Base-by-base conservation (phyloP, 1,140 invertebrate genomes). In the Liolophura sinensis region DNA sequence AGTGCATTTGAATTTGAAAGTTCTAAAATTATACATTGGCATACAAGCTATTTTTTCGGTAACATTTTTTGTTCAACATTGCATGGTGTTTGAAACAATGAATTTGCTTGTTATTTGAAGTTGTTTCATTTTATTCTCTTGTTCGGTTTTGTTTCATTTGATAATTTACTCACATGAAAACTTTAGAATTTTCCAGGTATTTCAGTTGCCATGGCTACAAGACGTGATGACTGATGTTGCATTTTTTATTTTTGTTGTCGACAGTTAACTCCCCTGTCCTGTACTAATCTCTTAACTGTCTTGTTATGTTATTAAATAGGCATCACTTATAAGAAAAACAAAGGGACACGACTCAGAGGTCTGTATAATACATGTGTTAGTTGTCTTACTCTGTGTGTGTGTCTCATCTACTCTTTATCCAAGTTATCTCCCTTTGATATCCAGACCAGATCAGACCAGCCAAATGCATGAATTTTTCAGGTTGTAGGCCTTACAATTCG, bases 341-440 rank as follows among this genome's bases (percentile, higher is more conserved):
- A 54, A 54, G n/a, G 24, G 18, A 20, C 24, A 24, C 51, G 24
- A 1, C 3, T 54, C 24, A 20, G n/a, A n/a, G 24, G 51, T 20
- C 51, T 54, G 18, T 54, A 20, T n/a, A 1, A 54, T 20, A 20
- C 1, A 20, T 54, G 24, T 54, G 7, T 20, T 54, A 24, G 18
- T 54, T 54, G 18, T 20, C 51, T 54, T 54, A 54, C 12, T 54
- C 24, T 54, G 51, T 54, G 51, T 54, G 51, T 54, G n/a, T 54
- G 3, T 54, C 31, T 5, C 9, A 40, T 40, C 31, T 40, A 40
- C 31, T 40, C 3, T 40, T 40, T 40, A 40, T 40, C 31, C 31
- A 40, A n/a, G 31, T 40, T 40, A 40, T 40, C 31, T 40, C 31
- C 31, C 31, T 40, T 40, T 40, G 9, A 40, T 40, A 40, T 40